Percentiles rank a stretch among this genome's conserved stretches.
Conservation (phyloP, 2,888 invertebrate species). For the Myopa tessellatipennis region DNA sequence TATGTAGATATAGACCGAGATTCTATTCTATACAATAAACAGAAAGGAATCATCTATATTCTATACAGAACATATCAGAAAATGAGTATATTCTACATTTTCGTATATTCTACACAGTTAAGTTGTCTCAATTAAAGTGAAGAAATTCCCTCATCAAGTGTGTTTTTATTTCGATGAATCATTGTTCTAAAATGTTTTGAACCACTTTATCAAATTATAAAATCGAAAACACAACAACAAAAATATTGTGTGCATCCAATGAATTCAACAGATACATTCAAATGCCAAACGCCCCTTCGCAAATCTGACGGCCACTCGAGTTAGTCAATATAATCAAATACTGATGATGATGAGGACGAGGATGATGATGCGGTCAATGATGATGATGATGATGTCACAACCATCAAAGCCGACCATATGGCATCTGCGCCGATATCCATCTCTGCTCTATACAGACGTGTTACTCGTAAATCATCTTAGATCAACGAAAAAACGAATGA, state of each 20-base stretch:
- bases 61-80: no score
- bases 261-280: not conserved
- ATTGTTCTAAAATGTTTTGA: not conserved
- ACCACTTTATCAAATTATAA: not conserved
- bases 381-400: not conserved
- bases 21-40: no score
- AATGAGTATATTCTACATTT: no score
- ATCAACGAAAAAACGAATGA: no score
- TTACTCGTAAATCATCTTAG: not conserved
- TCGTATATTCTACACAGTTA: no score
- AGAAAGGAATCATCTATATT: no score
- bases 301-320: not conserved
- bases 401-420: not conserved
- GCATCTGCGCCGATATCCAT: not conserved
- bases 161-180: not conserved
- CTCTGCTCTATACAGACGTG: not conserved
- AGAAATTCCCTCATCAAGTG: not conserved
- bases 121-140: no score
- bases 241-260: not conserved
- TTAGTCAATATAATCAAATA: not conserved
- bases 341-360: not conserved
- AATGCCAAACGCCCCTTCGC: not conserved
- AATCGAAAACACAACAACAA: not conserved
- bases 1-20: no score
- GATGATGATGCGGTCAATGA: not conserved